Evolutionary conservation across 2,797 vertebrate species (phyloP), one percentile per base, ranked within the genome.

Genomic region (Hemibagrus guttatus): DNA sequence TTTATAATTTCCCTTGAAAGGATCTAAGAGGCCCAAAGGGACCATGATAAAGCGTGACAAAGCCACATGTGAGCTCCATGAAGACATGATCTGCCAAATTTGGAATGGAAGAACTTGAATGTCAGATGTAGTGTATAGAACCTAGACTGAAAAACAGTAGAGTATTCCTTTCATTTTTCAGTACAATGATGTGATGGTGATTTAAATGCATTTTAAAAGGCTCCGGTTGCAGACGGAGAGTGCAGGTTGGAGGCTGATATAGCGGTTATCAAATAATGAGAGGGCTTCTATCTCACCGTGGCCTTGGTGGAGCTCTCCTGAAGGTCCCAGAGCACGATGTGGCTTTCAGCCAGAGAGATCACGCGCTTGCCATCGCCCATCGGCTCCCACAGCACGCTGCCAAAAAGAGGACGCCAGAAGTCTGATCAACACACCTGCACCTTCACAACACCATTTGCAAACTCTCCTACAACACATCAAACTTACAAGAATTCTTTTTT

Each of bases 321-420:
- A 91, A 99, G 95, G 95, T 99, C 98, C 98, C 98, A 99, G 87
- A 99, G 94, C 91, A 98, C 91, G 78, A 97, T 91, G 39, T 97
- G 96, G 92, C 97, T 99, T 95, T 99, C 98, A 28, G 97, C 97
- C 96, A 99, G 91, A 0, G 98, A 97, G 93, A 99, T 95, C 90
- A 98, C 87, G 61, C 95, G 97, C 93, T 96, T 98, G 80, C 98
- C 98, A 0, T 99, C 97, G 69, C 98, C 97, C 96, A 99, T 96
- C 8, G 98, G 98, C 90, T 99, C 98, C 98, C 98, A 99, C 28
- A 96, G 90, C 89, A 98, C 96, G 54, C 98, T 99, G 95, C 59
- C 91, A 93, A 84, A 88, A 68, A 90, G 74, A 64, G 4, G 59
- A 90, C 83, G 83, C 49, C 85, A 31, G 46, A 56, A 66, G 8